Evolutionary conservation across 2,113 vertebrate species (phyloP).

Genomic region (Nothoprocta pentlandii): DNA sequence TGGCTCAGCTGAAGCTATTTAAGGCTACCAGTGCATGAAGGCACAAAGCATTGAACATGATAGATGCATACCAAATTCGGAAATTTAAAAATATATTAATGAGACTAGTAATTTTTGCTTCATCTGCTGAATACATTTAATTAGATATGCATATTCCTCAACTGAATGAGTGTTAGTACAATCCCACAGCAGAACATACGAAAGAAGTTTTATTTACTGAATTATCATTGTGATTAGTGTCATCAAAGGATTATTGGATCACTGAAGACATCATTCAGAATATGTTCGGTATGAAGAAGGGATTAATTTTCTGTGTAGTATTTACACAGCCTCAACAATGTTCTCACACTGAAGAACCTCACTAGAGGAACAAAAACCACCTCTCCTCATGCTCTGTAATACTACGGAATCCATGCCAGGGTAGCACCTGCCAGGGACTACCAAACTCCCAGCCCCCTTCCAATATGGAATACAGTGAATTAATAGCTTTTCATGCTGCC

Average conservation of each 20-base stretch:
- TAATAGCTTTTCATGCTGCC: neutral
- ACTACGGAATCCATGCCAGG: neutral
- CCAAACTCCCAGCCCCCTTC: neutral
- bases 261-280: neutral
- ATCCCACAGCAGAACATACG: neutral
- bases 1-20: neutral
- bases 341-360: neutral
- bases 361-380: neutral
- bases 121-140: neutral
- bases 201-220: conserved; percentile 1
- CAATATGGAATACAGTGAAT: neutral
- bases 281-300: neutral
- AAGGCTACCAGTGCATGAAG: neutral
- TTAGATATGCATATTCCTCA: neutral
- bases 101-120: neutral
- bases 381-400: neutral
- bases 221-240: neutral
- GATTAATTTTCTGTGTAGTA: neutral
- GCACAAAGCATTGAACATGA: neutral
- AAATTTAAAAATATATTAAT: neutral
- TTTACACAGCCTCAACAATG: neutral
- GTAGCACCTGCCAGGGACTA: neutral
- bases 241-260: neutral
- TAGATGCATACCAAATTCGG: neutral
- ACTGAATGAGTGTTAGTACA: neutral